Evolutionary conservation across 2,113 vertebrate species (phyloP).

Genomic region (Calidris pugnax): DNA sequence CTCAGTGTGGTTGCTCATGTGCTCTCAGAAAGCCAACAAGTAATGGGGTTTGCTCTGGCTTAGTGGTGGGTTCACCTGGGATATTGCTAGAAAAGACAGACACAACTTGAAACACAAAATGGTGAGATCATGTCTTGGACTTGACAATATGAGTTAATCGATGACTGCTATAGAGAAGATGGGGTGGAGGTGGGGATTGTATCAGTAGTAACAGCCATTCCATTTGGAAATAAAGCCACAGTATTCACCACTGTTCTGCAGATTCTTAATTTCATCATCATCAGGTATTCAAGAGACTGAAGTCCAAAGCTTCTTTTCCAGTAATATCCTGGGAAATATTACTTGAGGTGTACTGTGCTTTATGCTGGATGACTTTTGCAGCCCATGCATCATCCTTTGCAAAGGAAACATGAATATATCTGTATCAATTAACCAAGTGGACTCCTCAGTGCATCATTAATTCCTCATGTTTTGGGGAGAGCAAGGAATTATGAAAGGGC

Average conservation of each 20-base stretch:
- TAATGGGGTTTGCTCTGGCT: neutral
- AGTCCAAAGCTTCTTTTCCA: neutral
- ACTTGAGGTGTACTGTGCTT: neutral
- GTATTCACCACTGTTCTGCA: neutral
- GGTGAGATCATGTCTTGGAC: neutral
- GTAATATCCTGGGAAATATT: neutral
- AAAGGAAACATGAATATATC: neutral
- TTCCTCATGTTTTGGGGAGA: neutral
- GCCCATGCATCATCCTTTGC: neutral
- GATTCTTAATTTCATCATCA: neutral
- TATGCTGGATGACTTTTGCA: neutral
- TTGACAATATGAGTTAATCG: neutral
- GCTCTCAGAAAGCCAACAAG: neutral
- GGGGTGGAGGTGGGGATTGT: neutral
- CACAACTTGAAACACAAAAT: neutral
- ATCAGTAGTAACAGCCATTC: neutral
- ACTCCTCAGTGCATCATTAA: neutral
- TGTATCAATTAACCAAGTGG: neutral
- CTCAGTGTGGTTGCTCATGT: neutral
- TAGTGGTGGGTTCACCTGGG: neutral
- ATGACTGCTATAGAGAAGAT: neutral
- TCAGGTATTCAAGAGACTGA: neutral
- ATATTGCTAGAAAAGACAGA: neutral
- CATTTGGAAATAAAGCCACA: neutral
- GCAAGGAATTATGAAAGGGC: neutral